A percentile compares a stretch with the other conserved stretches of the same genome.
Conservation (phyloP, 2,888 invertebrate genomes). For the Creontiades dilutus region DNA sequence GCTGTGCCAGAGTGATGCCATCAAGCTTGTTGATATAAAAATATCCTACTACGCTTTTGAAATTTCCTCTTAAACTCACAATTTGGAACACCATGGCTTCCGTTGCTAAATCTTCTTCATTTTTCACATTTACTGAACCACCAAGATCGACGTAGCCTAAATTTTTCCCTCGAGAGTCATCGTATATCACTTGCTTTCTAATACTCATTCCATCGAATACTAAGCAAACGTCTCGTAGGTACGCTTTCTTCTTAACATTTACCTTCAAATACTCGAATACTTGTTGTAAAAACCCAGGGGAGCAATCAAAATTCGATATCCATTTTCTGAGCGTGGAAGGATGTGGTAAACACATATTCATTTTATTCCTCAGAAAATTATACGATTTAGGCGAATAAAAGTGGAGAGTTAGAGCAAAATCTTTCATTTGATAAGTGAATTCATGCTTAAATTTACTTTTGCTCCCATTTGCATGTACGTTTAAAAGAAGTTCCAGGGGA, state of each 20-base stretch:
- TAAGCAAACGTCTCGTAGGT: neutral
- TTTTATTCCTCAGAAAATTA: neutral
- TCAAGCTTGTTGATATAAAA: neutral
- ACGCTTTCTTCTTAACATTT: neutral
- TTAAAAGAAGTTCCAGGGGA: slow-evolving; percentile 18
- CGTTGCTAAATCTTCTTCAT: slow-evolving; percentile 9
- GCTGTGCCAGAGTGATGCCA: neutral
- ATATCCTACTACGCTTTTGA: slow-evolving; percentile 7
- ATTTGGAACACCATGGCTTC: slow-evolving; percentile 25
- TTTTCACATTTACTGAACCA: neutral
- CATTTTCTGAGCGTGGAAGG: slow-evolving; percentile 4
- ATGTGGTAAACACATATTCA: neutral
- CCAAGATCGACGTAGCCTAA: slow-evolving; percentile 16
- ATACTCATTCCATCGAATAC: slow-evolving; percentile 17
- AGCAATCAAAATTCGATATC: neutral
- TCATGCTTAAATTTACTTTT: neutral
- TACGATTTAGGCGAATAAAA: neutral
- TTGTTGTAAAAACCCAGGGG: neutral
- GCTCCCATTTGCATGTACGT: neutral
- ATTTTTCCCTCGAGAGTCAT: neutral
- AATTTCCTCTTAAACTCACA: neutral
- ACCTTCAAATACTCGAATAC: neutral
- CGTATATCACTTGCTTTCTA: neutral
- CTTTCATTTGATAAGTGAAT: neutral
- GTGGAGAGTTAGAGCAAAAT: neutral